These are phyloP conservation scores for Carpatolechia fugitivella DNA, from an alignment of 2,888 invertebrate species.

Conservation along the genomic window DNA sequence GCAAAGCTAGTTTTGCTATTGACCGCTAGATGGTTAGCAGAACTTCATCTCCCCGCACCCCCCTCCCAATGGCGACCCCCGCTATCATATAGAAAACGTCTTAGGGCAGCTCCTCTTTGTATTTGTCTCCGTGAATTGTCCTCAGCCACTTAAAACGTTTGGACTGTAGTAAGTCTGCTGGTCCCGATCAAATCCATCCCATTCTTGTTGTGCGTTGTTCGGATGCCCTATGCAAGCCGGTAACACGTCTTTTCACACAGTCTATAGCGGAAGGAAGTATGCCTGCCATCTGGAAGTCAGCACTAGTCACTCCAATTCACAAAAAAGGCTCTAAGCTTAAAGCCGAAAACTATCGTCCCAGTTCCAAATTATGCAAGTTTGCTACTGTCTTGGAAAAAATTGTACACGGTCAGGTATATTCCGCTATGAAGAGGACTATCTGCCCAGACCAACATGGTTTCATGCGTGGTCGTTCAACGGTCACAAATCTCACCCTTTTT, in stretches of 20 bases:
- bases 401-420: not conserved
- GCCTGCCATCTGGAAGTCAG: not conserved
- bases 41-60: no score
- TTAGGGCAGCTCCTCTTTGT: no score
- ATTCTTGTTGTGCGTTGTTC: no score
- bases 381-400: not conserved
- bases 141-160: no score
- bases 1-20: no score
- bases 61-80: no score
- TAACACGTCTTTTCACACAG: not conserved
- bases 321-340: not conserved
- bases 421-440: not conserved
- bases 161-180: no score
- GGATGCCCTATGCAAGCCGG: no score
- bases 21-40: no score
- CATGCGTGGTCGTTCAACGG: constrained; percentile 23
- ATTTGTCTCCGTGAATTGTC: no score
- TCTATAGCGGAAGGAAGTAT: not conserved
- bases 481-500: constrained; percentile 17
- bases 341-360: not conserved
- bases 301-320: not conserved
- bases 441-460: not conserved
- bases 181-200: no score
- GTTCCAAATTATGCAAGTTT: not conserved
- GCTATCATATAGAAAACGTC: no score